These are phyloP conservation scores for Eristalis arbustorum DNA, from an alignment of 2,888 invertebrate genomes.

Conservation along the genomic window DNA sequence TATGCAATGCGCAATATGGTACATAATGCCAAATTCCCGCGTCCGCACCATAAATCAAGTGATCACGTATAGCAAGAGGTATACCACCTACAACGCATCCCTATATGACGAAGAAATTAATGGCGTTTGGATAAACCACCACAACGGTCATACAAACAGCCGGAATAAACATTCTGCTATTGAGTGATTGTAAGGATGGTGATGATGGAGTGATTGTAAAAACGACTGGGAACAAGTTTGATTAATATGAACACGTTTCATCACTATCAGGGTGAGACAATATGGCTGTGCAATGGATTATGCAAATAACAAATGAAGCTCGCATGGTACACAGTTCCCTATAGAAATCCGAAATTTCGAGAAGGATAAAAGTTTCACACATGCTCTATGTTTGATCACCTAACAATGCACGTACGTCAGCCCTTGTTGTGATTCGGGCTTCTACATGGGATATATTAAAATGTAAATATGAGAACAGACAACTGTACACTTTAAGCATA, in stretches of 20 bases:
- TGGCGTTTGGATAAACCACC: not conserved
- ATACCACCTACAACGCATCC: not conserved
- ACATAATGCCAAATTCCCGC: constrained; percentile 10
- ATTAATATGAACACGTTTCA: constrained; percentile 43
- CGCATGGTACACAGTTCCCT: constrained; percentile 17
- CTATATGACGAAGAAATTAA: constrained; percentile 3
- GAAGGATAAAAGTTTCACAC: not conserved
- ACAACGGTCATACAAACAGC: constrained; percentile 3
- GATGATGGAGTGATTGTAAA: not conserved
- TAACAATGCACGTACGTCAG: not conserved
- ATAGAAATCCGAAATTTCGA: not conserved
- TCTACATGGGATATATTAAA: constrained; percentile 21
- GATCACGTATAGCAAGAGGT: not conserved
- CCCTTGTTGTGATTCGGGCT: not conserved
- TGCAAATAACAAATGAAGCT: constrained; percentile 45
- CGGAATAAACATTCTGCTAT: constrained; percentile 10
- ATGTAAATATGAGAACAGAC: constrained; percentile 9
- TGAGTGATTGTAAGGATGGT: not conserved
- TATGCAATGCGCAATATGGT: constrained; percentile 13
- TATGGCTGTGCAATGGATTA: constrained; percentile 39
- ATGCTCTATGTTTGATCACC: not conserved
- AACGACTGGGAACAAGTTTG: constrained; percentile 19
- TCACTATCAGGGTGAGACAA: constrained; percentile 35
- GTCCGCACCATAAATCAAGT: not conserved
- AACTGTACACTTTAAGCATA: not conserved